Percentiles rank a stretch among this genome's conserved stretches.
Evolutionary conservation across 2,888 invertebrate genomes (phyloP).

Genomic region (Miltochrista miniata): DNA sequence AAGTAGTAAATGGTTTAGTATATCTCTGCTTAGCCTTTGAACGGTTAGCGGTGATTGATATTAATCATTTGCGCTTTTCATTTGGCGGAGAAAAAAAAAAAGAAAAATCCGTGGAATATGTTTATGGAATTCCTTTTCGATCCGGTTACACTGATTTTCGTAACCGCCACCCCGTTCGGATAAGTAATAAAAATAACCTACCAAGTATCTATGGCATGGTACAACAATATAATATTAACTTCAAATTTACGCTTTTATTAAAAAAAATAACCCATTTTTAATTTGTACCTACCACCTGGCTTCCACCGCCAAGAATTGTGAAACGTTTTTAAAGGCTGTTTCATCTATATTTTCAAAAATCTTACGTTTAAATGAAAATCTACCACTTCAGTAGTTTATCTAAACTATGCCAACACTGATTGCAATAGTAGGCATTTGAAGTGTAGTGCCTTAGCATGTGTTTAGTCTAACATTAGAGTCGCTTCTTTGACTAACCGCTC

Average conservation of each 20-base stretch:
- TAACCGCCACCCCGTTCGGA: no score
- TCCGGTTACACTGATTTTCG: no score
- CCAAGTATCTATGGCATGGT: no score
- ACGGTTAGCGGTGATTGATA: no score
- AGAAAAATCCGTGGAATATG: no score
- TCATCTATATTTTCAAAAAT: background rate
- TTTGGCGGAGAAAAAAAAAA: no score
- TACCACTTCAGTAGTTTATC: background rate
- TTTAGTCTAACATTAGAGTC: constrained; percentile 17
- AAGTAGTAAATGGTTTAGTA: background rate
- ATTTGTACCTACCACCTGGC: constrained; percentile 1
- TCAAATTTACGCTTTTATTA: constrained; percentile 1
- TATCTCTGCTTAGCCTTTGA: no score
- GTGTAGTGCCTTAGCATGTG: constrained; percentile 35
- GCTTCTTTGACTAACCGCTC: constrained; percentile 48
- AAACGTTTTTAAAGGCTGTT: background rate
- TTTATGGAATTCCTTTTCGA: no score
- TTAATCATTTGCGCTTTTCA: no score
- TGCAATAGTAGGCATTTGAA: constrained; percentile 10
- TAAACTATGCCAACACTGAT: constrained; percentile 4
- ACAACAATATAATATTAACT: background rate
- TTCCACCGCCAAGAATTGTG: no score
- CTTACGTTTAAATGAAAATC: background rate
- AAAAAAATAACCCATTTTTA: constrained; percentile 3
- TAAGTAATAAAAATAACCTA: no score